Conservation (phyloP, 2,888 invertebrate genomes). For the Nesidiocoris tenuis region DNA sequence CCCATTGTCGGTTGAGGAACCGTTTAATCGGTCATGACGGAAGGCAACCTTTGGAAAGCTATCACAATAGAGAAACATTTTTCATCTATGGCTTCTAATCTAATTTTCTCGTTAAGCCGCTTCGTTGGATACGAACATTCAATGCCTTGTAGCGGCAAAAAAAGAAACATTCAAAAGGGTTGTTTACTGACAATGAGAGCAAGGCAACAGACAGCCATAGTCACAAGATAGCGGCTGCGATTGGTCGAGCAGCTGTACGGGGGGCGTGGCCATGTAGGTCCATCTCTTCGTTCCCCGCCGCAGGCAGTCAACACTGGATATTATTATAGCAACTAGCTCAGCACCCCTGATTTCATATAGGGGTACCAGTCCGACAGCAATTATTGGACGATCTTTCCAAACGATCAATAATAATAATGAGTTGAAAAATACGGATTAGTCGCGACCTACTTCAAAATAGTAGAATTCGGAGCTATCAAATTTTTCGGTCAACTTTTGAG, state of each 20-base stretch:
- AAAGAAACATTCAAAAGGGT: constrained; percentile 23
- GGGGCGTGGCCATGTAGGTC: constrained; percentile 15
- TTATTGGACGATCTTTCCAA: no score
- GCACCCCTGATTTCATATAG: background rate
- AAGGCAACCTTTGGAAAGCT: constrained; percentile 24
- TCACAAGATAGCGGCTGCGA: background rate
- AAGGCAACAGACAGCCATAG: constrained; percentile 20
- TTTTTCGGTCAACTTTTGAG: no score
- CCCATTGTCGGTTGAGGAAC: constrained; percentile 6
- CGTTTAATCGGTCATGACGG: constrained; percentile 35
- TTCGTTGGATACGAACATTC: constrained; percentile 28
- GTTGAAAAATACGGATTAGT: no score
- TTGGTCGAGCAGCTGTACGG: constrained; percentile 26
- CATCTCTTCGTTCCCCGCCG: background rate
- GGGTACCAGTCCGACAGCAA: no score
- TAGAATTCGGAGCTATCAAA: no score
- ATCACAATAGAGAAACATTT: constrained; percentile 32
- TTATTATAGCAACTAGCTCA: background rate
- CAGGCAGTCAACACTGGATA: background rate
- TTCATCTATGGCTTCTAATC: constrained; percentile 41
- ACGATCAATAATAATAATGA: no score
- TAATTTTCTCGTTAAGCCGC: constrained; percentile 41
- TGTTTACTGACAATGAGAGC: constrained; percentile 7
- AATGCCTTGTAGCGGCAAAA: background rate
- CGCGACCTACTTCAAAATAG: no score